Evolutionary conservation across 1,140 invertebrate genomes (phyloP).

Genomic region (Rhagoletis zephyria): DNA sequence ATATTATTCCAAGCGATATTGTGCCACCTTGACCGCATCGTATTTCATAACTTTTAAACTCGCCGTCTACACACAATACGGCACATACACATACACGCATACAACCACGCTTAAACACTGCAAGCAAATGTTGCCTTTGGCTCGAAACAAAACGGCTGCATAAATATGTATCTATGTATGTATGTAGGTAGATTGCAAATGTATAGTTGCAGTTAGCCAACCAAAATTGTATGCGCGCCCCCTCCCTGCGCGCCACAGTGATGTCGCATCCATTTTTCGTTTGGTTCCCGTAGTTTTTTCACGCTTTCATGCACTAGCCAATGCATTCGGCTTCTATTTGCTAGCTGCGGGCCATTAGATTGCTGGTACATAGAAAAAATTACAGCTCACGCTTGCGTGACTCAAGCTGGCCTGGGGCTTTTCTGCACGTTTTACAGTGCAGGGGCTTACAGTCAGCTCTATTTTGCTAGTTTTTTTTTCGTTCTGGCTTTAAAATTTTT

Average conservation of each 20-base stretch:
- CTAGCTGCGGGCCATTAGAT: slow-evolving; percentile 42
- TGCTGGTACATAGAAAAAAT: slow-evolving; percentile 12
- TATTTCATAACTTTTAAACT: background rate
- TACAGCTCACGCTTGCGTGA: slow-evolving; percentile 22
- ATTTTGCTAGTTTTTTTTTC: too few species aligned
- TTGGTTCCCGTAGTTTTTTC: background rate
- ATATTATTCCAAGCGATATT: background rate
- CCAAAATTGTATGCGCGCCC: background rate
- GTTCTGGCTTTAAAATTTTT: background rate
- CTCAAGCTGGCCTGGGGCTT: background rate
- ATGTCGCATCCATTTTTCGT: background rate
- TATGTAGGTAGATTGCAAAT: too few species aligned
- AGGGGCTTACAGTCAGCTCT: too few species aligned
- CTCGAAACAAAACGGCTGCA: too few species aligned
- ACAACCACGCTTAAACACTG: background rate
- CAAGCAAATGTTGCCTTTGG: too few species aligned
- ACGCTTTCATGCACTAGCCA: slow-evolving; percentile 4
- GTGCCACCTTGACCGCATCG: background rate
- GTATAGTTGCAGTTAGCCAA: background rate
- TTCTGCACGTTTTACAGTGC: background rate
- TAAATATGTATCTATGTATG: too few species aligned
- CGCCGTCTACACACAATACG: background rate
- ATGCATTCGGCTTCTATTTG: slow-evolving; percentile 16
- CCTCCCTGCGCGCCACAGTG: background rate
- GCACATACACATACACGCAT: background rate